These are phyloP conservation scores for Pangasius larnaudii DNA, from an alignment of 2,797 vertebrate species.

Conservation along the genomic window DNA sequence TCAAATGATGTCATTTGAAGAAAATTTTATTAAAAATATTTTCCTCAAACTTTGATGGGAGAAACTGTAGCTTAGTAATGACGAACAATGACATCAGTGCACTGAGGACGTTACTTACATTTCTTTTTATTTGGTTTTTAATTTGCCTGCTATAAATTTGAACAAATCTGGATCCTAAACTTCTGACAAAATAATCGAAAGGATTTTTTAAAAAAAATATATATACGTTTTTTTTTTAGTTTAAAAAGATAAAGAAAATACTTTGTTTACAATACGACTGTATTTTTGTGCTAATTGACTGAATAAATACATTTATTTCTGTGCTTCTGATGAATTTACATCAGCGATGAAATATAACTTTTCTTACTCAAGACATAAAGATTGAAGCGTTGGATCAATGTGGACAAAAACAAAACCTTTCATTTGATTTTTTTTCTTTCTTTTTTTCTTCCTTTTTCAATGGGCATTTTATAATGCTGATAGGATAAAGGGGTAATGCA, in stretches of 20 bases:
- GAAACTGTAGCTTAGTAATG: background rate
- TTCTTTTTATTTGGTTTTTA: background rate
- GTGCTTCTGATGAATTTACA: no score
- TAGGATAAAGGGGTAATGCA: no score
- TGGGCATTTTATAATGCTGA: no score
- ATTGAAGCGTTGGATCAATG: no score
- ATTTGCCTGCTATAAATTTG: background rate
- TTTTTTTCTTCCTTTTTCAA: no score
- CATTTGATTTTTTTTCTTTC: no score
- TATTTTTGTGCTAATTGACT: background rate
- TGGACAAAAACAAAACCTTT: no score
- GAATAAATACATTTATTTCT: background rate
- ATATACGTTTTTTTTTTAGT: no score
- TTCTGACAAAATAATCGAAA: no score
- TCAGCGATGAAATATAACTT: background rate
- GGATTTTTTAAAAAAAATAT: no score
- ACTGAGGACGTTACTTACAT: background rate
- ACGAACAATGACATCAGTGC: background rate
- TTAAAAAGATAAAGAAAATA: background rate
- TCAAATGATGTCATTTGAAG: background rate
- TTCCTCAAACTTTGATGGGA: no score
- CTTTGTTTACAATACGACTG: background rate
- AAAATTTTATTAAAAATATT: background rate
- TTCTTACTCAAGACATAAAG: no score
- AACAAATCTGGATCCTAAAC: background rate